Base-by-base conservation (phyloP, 2,113 vertebrate species). In the Euleptes europaea region DNA sequence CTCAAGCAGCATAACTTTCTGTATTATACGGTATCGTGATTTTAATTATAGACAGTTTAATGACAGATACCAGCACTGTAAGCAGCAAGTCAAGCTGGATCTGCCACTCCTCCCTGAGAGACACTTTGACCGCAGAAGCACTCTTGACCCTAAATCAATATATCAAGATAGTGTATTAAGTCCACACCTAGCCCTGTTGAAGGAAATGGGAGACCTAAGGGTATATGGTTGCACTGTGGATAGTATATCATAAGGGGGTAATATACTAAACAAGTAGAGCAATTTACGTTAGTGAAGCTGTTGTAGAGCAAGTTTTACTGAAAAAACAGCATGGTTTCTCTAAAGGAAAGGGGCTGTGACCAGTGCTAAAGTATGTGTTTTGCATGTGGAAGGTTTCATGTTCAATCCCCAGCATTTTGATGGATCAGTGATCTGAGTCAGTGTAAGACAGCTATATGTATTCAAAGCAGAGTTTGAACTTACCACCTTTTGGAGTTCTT, bases 41-140 rank as follows among this genome's bases (percentile, higher is more conserved):
- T n/a, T 94, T 94, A 93, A 94, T 94, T 92, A 92, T 94, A 95
- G 92, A 93, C 87, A 86, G 91, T 81, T 80, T 90, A 93, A 92
- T 92, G 91, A 95, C 87, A 94, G 90, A 90, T 81, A 89, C 88
- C 92, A 95, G 90, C 87, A 80, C 91, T 92, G 91, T 9, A 28
- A 63, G 60, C 26, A 28, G 60, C 88, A 84, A 89, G 85, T 80
- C 83, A 89, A 94, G 84, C 80, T 84, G 86, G 85, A 90, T 88
- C 85, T 89, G 90, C 91, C 87, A 80, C 92, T 92, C 86, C 88
- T 92, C 87, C 90, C 92, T 93, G 90, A 89, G 92, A 92, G 90
- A 80, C 21, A 42, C 17, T 11, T 47, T 69, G 49, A 70, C 38
- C 54, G 63, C 44, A 26, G 84, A 90, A 81, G 88, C 87, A 82